Conservation (phyloP, 2,797 vertebrate species). For the Antennarius maculatus region DNA sequence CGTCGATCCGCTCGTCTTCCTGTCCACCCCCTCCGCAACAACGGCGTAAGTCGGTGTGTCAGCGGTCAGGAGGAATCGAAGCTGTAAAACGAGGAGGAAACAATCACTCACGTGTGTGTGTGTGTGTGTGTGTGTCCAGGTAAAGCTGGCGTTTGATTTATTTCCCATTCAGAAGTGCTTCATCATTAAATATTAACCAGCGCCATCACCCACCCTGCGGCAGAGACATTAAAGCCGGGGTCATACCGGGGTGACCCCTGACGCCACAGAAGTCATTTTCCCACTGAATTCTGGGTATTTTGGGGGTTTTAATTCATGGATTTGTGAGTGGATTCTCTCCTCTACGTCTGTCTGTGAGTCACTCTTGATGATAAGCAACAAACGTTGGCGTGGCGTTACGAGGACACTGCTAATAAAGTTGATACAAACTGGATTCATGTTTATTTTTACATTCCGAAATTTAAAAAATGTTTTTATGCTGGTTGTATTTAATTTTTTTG, state of each 20-base stretch:
- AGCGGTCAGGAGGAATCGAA: conserved; percentile 81
- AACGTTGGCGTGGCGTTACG: too few relatives aligned
- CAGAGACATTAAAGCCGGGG: conserved; percentile 44
- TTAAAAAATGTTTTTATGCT: too few relatives aligned
- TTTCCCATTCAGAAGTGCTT: conserved; percentile 59
- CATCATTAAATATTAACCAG: conserved; percentile 71
- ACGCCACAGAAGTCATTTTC: not conserved
- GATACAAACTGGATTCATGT: too few relatives aligned
- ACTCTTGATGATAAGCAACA: too few relatives aligned
- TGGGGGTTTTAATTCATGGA: not conserved
- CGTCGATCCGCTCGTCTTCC: conserved; percentile 10
- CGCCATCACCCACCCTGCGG: conserved; percentile 47
- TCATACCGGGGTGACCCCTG: conserved; percentile 43
- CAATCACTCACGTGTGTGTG: conserved; percentile 1
- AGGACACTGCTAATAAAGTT: too few relatives aligned
- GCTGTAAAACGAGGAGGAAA: conserved; percentile 66
- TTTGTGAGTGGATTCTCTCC: too few relatives aligned
- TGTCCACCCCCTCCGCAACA: conserved; percentile 25
- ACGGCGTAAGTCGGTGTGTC: conserved; percentile 58
- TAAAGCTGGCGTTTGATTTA: conserved; percentile 56
- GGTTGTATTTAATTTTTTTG: too few relatives aligned
- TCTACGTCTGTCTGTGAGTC: too few relatives aligned
- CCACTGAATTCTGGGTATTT: not conserved
- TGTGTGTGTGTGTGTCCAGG: conserved; percentile 23
- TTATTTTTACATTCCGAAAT: too few relatives aligned